Evolutionary conservation across 2,888 invertebrate genomes (phyloP).

Genomic region (Kuschelorhynchus macadamiae): DNA sequence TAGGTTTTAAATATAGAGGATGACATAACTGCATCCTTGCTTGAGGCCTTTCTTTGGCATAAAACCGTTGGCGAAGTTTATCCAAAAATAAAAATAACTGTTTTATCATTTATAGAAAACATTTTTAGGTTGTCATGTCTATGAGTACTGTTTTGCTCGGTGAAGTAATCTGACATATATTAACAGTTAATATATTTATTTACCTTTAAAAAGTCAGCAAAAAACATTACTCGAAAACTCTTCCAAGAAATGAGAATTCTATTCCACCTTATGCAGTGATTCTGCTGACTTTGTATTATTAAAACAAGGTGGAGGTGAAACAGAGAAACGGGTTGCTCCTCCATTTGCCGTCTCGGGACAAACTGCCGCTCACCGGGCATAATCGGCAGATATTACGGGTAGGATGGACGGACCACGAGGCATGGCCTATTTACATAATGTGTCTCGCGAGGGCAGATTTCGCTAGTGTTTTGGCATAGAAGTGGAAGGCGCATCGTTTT

Average conservation of each 20-base stretch:
- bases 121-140: too few relatives aligned
- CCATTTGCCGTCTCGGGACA: slow-evolving; percentile 29
- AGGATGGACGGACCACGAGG: slow-evolving; percentile 24
- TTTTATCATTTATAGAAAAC: too few relatives aligned
- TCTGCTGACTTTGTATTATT: slow-evolving; percentile 44
- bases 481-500: not conserved
- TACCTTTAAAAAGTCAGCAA: too few relatives aligned
- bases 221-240: not conserved
- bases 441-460: slow-evolving; percentile 36
- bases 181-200: too few relatives aligned
- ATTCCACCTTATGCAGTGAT: slow-evolving; percentile 39
- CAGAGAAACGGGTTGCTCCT: slow-evolving; percentile 5
- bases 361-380: slow-evolving; percentile 35
- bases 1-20: too few relatives aligned
- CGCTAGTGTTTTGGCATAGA: not conserved
- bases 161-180: too few relatives aligned
- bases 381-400: slow-evolving; percentile 34
- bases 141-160: too few relatives aligned
- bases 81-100: too few relatives aligned
- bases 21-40: too few relatives aligned
- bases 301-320: slow-evolving; percentile 28
- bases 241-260: slow-evolving; percentile 13
- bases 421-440: slow-evolving; percentile 39
- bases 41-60: too few relatives aligned
- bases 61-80: too few relatives aligned